These are phyloP conservation scores for Columba livia DNA, from an alignment of 2,113 vertebrate genomes.

Conservation along the genomic window DNA sequence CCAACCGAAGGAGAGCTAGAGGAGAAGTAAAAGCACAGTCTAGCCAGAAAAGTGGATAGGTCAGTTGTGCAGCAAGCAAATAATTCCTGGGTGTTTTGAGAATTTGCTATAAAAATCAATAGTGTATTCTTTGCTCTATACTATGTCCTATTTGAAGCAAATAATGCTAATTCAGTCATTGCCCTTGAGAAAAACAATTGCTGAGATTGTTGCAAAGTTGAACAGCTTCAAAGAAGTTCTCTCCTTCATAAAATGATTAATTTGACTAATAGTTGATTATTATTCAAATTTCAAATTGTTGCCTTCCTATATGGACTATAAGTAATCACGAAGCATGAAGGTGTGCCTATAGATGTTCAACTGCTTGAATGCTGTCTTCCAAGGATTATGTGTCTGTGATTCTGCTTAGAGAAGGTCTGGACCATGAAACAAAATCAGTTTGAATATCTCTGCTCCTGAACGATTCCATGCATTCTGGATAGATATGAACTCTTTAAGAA, in stretches of 20 bases:
- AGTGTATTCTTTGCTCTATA: neutral
- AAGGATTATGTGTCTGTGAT: neutral
- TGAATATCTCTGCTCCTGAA: neutral
- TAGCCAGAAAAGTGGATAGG: neutral
- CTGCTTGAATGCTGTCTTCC: neutral
- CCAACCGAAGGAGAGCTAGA: conserved; percentile 28
- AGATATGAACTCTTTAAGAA: neutral
- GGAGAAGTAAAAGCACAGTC: neutral
- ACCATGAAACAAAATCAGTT: neutral
- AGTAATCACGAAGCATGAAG: neutral
- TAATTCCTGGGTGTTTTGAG: neutral
- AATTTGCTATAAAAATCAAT: conserved; percentile 4
- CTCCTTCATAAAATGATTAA: neutral
- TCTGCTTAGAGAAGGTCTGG: neutral
- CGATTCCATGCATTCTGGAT: rapidly evolving
- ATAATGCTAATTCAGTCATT: neutral
- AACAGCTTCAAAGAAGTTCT: neutral
- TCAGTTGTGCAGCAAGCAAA: neutral
- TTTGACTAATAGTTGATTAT: neutral
- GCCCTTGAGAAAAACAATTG: neutral
- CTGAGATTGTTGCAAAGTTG: neutral
- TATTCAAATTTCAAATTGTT: neutral
- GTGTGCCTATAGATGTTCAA: neutral
- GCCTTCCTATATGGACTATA: neutral
- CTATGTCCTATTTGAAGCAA: neutral